These are phyloP conservation scores for Aproaerema taeniolella DNA, from an alignment of 2,888 invertebrate species.

Conservation along the genomic window DNA sequence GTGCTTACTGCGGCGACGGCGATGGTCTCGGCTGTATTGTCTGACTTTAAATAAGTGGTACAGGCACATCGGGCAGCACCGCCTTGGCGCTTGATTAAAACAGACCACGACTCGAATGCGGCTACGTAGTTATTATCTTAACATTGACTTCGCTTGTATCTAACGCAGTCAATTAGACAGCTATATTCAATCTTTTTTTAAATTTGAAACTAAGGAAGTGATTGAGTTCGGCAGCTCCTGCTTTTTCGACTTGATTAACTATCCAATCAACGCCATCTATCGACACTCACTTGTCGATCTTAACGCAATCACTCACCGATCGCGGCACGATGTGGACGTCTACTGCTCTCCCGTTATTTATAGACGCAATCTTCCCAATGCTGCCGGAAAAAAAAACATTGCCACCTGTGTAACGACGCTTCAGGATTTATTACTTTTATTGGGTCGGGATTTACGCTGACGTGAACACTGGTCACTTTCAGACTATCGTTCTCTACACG, in stretches of 20 bases:
- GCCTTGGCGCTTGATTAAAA: slow-evolving; percentile 17
- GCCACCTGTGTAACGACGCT: slow-evolving; percentile 47
- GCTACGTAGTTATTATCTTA: not conserved
- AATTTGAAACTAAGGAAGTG: too few relatives aligned
- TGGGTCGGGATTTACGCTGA: slow-evolving; percentile 45
- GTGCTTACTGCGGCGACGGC: slow-evolving; percentile 1
- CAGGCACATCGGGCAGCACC: slow-evolving; percentile 5
- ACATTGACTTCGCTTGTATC: too few relatives aligned
- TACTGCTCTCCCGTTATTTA: slow-evolving; percentile 55
- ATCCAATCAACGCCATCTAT: slow-evolving; percentile 65
- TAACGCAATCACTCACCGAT: slow-evolving; percentile 56
- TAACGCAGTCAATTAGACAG: too few relatives aligned
- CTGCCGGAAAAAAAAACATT: slow-evolving; percentile 44
- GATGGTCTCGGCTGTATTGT: slow-evolving; percentile 24
- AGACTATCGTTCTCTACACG: not conserved
- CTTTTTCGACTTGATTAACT: slow-evolving; percentile 65
- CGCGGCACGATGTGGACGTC: slow-evolving; percentile 45
- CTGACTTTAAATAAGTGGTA: slow-evolving; percentile 19
- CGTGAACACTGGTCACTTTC: slow-evolving; percentile 32
- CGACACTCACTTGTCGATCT: slow-evolving; percentile 49
- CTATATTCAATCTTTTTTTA: too few relatives aligned
- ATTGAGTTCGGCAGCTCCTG: too few relatives aligned
- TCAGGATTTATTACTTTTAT: slow-evolving; percentile 57
- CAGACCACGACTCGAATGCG: slow-evolving; percentile 16
- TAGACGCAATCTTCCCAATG: slow-evolving; percentile 61